phyloP scores from a whole-genome alignment of 2,113 vertebrate genomes.

The Grus americana region DNA sequence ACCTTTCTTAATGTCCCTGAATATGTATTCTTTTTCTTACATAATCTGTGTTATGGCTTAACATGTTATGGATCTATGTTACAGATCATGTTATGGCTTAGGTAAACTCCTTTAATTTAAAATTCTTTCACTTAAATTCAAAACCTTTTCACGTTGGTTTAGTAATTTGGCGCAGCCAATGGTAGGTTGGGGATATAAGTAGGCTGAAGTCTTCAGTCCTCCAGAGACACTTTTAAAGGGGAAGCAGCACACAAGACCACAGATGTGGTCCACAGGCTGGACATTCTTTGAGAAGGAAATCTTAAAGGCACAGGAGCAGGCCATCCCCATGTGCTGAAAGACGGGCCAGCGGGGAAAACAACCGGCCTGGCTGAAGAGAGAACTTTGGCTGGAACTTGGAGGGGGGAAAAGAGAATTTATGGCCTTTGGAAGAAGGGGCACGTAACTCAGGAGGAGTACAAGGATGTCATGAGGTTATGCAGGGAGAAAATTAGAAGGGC shows the following conservation, averaged over 20 bases:
- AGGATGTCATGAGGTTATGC: no score
- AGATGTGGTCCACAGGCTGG: not conserved
- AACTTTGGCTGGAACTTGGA: no score
- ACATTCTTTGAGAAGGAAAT: no score
- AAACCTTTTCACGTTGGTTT: not conserved
- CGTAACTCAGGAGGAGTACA: no score
- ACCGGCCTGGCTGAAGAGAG: no score
- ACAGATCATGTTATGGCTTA: not conserved
- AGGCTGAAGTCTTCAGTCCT: not conserved
- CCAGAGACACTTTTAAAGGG: not conserved
- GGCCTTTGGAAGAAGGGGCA: no score
- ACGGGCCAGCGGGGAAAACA: no score
- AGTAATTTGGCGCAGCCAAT: not conserved
- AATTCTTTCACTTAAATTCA: not conserved
- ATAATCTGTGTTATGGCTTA: not conserved
- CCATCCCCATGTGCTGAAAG: no score
- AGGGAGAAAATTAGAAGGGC: no score
- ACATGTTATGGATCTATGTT: not conserved
- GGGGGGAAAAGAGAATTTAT: no score
- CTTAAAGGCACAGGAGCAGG: no score
- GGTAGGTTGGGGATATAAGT: not conserved
- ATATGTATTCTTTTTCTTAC: not conserved
- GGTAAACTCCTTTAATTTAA: not conserved
- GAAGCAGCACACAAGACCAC: not conserved
- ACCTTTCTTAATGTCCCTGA: not conserved